phyloP scores from a whole-genome alignment of 2,113 vertebrate species.

The Corynorhinus townsendii region DNA sequence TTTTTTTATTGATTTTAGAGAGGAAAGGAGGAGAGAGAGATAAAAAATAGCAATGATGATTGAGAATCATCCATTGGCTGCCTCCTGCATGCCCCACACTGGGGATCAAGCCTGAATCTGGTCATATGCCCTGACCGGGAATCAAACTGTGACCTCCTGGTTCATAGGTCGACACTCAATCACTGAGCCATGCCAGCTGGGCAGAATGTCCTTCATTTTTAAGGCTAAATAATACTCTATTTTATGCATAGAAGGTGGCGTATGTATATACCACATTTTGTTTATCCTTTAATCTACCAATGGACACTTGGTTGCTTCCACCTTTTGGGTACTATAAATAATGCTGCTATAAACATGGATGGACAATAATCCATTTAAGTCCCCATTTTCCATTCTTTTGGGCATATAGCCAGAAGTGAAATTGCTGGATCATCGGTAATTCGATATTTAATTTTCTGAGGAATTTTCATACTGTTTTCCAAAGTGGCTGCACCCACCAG shows the following conservation, averaged over 20 bases:
- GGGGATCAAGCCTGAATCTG: too few relatives aligned
- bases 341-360: not conserved
- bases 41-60: too few relatives aligned
- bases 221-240: not conserved
- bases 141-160: too few relatives aligned
- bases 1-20: too few relatives aligned
- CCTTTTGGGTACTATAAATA: not conserved
- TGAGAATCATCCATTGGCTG: too few relatives aligned
- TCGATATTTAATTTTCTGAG: not conserved
- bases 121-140: too few relatives aligned
- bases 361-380: not conserved
- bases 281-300: not conserved
- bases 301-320: not conserved
- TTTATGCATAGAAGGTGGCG: not conserved
- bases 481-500: not conserved
- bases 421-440: not conserved
- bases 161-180: too few relatives aligned
- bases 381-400: not conserved
- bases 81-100: too few relatives aligned
- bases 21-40: too few relatives aligned
- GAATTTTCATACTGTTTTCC: not conserved
- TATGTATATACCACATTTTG: not conserved
- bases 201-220: not conserved
- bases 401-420: not conserved
- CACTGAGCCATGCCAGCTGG: too few relatives aligned